Evolutionary conservation across 2,113 vertebrate species (phyloP).

Genomic region (Rutilus rutilus): DNA sequence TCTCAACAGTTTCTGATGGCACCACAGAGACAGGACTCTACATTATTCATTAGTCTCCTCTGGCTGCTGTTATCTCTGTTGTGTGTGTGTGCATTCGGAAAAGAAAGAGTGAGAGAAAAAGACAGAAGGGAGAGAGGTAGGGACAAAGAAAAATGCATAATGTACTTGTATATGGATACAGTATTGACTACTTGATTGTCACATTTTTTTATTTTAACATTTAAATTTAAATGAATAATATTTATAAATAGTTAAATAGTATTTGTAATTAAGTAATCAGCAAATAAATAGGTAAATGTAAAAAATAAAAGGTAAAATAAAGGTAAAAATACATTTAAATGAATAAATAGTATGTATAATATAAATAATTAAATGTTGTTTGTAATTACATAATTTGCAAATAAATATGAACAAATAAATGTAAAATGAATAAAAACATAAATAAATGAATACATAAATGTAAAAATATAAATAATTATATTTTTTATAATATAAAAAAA

Average conservation of each 20-base stretch:
- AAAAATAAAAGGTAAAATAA: not conserved
- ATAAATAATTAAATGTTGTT: not conserved
- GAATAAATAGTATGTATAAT: not conserved
- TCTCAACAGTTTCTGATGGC: constrained; percentile 36
- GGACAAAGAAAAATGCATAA: not conserved
- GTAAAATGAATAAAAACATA: no score
- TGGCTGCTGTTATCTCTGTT: constrained; percentile 9
- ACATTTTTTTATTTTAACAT: not conserved
- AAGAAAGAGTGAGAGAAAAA: not conserved
- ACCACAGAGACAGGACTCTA: constrained; percentile 47
- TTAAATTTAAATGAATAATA: not conserved
- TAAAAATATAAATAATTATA: not conserved
- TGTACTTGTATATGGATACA: not conserved
- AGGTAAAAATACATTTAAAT: not conserved
- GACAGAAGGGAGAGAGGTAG: not conserved
- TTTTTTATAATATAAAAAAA: no score
- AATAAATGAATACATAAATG: not conserved
- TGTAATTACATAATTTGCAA: not conserved
- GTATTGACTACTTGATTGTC: not conserved
- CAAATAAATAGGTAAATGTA: not conserved
- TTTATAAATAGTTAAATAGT: not conserved
- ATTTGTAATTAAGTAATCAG: not conserved
- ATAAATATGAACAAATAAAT: not conserved
- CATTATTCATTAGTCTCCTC: constrained; percentile 49
- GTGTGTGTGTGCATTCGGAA: not conserved